Evolutionary conservation across 2,113 vertebrate species (phyloP), one percentile per base, ranked within the genome.

Genomic region (Pseudopodoces humilis): DNA sequence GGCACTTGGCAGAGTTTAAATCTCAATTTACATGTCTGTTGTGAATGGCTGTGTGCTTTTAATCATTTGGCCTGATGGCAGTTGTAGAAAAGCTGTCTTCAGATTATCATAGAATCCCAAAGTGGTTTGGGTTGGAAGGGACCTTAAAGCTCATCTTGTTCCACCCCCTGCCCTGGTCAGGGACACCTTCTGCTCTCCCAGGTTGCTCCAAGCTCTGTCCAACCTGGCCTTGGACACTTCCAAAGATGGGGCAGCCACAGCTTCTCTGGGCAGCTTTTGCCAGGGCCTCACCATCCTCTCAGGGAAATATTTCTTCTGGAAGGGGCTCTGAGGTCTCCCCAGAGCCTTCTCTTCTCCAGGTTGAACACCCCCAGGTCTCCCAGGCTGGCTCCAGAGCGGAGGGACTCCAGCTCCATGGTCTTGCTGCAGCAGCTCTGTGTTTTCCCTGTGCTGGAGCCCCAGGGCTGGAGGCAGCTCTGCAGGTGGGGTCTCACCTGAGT

Each of bases 151-250:
- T 72, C 35, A 31, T 56, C 35, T 13, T 11, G 20, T 35, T 70
- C 41, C 49, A 59, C 9, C 3, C 15, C 30, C 21, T 64, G 58
- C 17, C 20, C 3, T 22, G 75, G 58, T 11, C 37, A 72, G 50
- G 68, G 11, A 16, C 31, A 7, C 16, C 25, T 44, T 43, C 35
- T 31, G 13, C 22, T 37, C 0, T 31, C 27, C 50, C 59, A 27
- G 67, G 22, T 0, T 50, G 50, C 22, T 64, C 50, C 50, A 35
- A 64, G 31, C 31, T 14, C 7, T 0, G 0, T 35, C 43, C 67
- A 72, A 0, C 25, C 50, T 50, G n/a, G 14, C 21, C 50, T 43
- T 35, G 67, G 13, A 23, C 31, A 19, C 43, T 58, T 15, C 50
- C 35, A 64, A 6, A 13, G 25, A 18, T 15, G 14, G 35, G 21